Percentiles rank a stretch among this genome's conserved stretches.
Conservation (phyloP, 2,797 vertebrate species). For the Arctocebus calabarensis region DNA sequence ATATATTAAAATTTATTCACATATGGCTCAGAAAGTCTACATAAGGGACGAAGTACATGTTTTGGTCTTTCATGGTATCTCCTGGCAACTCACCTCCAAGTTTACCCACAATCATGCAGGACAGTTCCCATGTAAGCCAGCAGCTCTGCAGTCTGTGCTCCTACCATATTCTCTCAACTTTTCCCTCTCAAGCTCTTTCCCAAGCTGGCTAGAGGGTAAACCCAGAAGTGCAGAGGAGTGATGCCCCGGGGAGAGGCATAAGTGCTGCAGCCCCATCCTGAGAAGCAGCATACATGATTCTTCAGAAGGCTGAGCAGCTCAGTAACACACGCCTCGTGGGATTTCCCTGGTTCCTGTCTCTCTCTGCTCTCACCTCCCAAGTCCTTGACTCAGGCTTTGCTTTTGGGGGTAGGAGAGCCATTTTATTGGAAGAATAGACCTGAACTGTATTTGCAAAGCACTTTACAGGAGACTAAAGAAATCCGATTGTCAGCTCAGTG, state of each 20-base stretch:
- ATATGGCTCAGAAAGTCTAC: not conserved
- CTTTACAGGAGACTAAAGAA: not conserved
- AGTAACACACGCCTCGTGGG: not conserved
- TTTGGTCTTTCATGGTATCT: not conserved
- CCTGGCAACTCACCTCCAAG: not conserved
- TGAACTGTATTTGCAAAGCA: not conserved
- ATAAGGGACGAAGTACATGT: not conserved
- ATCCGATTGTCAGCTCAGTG: no score
- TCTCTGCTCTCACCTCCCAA: not conserved
- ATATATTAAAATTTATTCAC: not conserved
- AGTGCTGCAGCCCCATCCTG: not conserved
- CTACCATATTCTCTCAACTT: not conserved
- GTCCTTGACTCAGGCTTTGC: not conserved
- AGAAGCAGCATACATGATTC: not conserved
- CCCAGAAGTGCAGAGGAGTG: not conserved
- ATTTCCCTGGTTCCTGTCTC: not conserved
- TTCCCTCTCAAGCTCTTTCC: not conserved
- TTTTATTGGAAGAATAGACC: not conserved
- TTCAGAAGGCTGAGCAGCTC: not conserved
- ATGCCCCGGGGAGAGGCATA: not conserved
- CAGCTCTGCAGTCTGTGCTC: not conserved
- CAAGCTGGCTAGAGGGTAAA: not conserved
- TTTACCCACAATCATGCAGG: not conserved
- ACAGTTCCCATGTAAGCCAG: not conserved
- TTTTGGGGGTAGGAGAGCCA: not conserved